Conservation (phyloP, 1,140 invertebrate species). For the Elysia chlorotica region DNA sequence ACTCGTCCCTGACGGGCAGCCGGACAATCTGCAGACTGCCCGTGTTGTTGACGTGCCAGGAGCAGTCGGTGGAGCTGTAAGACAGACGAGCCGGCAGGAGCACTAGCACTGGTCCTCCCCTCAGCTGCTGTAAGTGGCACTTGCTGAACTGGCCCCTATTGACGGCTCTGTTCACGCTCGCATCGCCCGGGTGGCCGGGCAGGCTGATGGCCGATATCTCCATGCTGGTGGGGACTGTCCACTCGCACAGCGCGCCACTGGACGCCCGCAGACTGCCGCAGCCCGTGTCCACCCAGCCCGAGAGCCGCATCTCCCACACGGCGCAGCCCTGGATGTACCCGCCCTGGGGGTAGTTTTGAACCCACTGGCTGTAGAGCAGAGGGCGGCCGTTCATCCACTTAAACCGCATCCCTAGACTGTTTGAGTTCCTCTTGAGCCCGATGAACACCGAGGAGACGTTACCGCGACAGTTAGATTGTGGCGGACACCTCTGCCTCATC, state of each 20-base stretch:
- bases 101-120: neutral
- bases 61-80: neutral
- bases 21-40: too few relatives aligned
- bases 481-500: neutral
- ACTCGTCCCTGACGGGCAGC: neutral
- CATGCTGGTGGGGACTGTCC: too few relatives aligned
- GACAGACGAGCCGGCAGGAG: neutral
- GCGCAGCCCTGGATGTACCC: neutral
- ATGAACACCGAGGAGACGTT: neutral
- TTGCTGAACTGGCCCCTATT: neutral
- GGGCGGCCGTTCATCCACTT: neutral
- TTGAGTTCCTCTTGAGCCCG: neutral
- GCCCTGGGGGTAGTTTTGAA: neutral
- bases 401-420: neutral
- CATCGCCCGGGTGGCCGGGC: too few relatives aligned
- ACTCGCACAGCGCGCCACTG: too few relatives aligned
- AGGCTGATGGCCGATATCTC: too few relatives aligned
- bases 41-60: neutral
- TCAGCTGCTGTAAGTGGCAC: neutral
- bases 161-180: neutral
- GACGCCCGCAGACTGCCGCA: constrained; percentile 1
- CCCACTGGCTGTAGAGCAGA: neutral
- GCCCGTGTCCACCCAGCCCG: neutral
- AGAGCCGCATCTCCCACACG: neutral
- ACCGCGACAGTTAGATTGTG: neutral